phyloP scores from a whole-genome alignment of 2,797 vertebrate species.

The Pantherophis alleghaniensis region DNA sequence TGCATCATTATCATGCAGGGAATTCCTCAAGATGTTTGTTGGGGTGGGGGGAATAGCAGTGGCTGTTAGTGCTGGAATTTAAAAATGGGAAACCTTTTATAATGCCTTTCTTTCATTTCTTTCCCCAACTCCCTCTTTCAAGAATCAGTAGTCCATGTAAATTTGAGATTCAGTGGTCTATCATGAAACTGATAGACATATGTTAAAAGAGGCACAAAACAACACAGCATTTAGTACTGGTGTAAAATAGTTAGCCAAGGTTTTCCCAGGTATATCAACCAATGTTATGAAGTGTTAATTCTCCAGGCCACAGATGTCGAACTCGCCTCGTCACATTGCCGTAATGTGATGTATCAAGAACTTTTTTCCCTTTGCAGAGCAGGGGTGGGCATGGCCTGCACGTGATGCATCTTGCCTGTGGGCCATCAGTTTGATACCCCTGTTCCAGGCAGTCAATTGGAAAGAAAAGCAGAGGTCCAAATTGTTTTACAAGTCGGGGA shows the following conservation, averaged over 20 bases:
- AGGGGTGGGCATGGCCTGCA: too few species aligned
- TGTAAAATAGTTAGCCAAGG: neutral
- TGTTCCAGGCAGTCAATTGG: neutral
- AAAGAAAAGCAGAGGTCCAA: neutral
- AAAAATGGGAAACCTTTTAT: neutral
- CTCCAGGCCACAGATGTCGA: neutral
- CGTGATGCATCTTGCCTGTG: too few species aligned
- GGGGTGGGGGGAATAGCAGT: neutral
- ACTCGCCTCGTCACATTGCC: too few species aligned
- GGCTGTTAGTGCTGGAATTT: neutral
- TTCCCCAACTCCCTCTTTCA: neutral
- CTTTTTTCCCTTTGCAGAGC: too few species aligned
- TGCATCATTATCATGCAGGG: neutral
- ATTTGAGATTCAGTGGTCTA: neutral
- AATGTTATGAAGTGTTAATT: neutral
- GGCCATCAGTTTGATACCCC: neutral
- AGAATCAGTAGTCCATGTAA: neutral
- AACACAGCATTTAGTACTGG: neutral
- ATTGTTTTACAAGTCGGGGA: neutral
- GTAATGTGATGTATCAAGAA: too few species aligned
- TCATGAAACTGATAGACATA: neutral
- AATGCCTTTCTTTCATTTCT: neutral
- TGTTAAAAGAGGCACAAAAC: neutral
- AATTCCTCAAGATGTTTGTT: neutral
- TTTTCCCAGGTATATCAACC: neutral